Base-by-base conservation (phyloP, 2,113 vertebrate genomes). In the Oreotrochilus melanogaster region DNA sequence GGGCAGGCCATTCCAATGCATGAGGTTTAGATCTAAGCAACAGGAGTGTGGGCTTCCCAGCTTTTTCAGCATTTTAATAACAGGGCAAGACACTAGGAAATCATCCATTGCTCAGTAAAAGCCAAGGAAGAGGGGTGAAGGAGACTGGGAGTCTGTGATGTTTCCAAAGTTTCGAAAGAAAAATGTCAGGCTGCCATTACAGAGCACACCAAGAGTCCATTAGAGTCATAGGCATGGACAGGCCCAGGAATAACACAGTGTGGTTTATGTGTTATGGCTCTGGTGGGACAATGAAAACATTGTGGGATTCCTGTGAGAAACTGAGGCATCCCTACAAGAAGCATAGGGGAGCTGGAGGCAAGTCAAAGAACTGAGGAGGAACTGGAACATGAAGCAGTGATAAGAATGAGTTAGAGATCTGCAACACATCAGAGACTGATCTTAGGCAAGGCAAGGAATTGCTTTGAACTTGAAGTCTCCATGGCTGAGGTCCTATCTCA, bases 21-120 rank as follows among this genome's bases (percentile, higher is more conserved):
- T 39, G 39, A 39, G 39, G 12, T 39, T 39, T 39, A 27, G 28
- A 72, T 47, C 24, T 31, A 33, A 50, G 33, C 0, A 1, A 51
- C 13, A 25, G 24, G 6, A 65, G 3, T 35, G 4, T 37, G 25
- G 23, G 3, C 6, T 81, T 73, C 35, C 31, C 24, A 23, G 13
- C 6, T 53, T 66, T 57, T 47, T 50, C 31, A n/a, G 31, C 14
- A 17, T 39, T 61, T 9, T 13, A 25, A 45, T 10, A 48, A 60
- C 1, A 25, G 15, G n/a, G 5, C 23, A 70, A 0, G 0, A 28
- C 19, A 47, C 31, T n/a, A 56, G 35, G 19, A 61, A 7, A 73
- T 24, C 22, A 88, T 18, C 14, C 12, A 2, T 6, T 24, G n/a
- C 76, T 61, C n/a, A 66, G 39, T 4, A 91, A 56, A 88, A 85